phyloP scores from a whole-genome alignment of 2,888 invertebrate genomes.

The Tethea ocularis region DNA sequence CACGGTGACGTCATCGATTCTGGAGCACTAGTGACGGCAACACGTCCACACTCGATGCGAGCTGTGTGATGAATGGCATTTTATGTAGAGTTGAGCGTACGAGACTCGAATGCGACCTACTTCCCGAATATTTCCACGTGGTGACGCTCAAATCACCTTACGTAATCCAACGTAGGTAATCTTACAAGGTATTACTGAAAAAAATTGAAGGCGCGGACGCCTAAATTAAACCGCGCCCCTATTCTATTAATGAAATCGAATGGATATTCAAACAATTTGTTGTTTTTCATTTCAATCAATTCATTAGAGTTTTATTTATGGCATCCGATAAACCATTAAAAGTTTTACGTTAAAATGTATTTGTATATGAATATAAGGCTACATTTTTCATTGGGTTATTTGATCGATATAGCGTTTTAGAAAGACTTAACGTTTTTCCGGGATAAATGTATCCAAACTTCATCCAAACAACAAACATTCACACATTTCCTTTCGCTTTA shows the following conservation, averaged over 20 bases:
- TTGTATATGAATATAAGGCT: background rate
- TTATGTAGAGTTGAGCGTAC: conserved; percentile 20
- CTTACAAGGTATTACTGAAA: conserved; percentile 16
- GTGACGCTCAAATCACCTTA: conserved; percentile 30
- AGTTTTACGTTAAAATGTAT: background rate
- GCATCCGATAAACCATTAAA: background rate
- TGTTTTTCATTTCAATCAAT: conserved; percentile 12
- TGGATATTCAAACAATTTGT: conserved; percentile 31
- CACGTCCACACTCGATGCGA: conserved; percentile 34
- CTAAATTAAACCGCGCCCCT: conserved; percentile 35
- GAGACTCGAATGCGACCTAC: conserved; percentile 26
- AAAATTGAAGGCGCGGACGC: conserved; percentile 28
- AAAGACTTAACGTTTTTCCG: too few relatives aligned
- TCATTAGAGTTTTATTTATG: conserved; percentile 11
- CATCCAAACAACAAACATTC: too few relatives aligned
- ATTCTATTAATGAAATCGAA: conserved; percentile 31
- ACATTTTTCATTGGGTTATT: background rate
- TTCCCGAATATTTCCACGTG: conserved; percentile 10
- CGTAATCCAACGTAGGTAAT: conserved; percentile 32
- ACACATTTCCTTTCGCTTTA: too few relatives aligned
- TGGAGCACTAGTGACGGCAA: conserved; percentile 35
- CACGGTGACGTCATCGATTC: conserved; percentile 51
- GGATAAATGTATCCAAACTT: too few relatives aligned
- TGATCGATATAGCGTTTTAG: too few relatives aligned
- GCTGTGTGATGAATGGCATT: conserved; percentile 42